Conservation (phyloP, 2,113 vertebrate species). For the Numida meleagris region DNA sequence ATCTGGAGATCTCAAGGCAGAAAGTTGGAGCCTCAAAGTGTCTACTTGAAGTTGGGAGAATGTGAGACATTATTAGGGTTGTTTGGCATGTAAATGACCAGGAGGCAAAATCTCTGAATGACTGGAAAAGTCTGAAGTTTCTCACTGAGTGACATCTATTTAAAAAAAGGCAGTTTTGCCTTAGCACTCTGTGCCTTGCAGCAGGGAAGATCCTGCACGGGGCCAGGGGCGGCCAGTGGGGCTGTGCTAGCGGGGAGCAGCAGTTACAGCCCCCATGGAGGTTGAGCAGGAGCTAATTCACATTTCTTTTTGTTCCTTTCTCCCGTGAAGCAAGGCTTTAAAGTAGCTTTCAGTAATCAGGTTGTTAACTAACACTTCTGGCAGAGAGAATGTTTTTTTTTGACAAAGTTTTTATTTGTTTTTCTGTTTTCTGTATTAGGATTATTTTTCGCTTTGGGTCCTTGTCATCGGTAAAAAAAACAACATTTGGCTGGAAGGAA, state of each 20-base stretch:
- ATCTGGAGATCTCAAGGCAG: neutral
- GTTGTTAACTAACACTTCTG: neutral
- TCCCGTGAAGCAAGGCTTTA: neutral
- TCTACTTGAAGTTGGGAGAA: neutral
- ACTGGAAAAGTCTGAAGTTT: neutral
- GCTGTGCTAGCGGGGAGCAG: neutral
- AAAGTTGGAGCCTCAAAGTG: rapidly evolving
- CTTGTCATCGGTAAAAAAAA: neutral
- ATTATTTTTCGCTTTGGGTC: constrained; percentile 46
- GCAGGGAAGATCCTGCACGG: neutral
- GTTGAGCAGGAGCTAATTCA: neutral
- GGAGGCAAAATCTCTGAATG: neutral
- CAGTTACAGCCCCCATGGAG: neutral
- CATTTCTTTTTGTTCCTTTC: neutral
- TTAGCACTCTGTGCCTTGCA: neutral
- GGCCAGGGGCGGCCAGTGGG: neutral
- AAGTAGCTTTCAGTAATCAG: neutral
- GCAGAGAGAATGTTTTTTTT: neutral
- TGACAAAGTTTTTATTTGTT: neutral
- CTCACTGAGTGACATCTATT: neutral
- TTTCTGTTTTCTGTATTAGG: neutral
- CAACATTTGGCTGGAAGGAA: constrained; percentile 44
- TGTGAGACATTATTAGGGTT: neutral
- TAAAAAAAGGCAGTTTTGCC: neutral
- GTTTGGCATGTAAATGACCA: neutral